Base-by-base conservation (phyloP, 1,140 invertebrate species). In the Heliconius melpomene region DNA sequence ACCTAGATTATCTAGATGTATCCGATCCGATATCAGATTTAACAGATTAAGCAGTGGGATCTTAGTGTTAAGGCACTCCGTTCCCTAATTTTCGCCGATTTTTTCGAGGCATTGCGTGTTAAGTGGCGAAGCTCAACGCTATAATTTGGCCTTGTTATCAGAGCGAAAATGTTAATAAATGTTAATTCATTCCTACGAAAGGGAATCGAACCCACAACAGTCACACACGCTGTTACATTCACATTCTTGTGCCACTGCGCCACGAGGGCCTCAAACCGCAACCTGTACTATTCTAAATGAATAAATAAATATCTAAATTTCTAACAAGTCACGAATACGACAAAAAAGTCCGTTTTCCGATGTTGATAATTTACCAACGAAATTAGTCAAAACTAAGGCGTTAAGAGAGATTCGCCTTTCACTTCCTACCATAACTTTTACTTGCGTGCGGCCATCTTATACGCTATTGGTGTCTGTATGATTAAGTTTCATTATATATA, bases 401-500 rank as follows among this genome's bases (percentile, higher is more conserved):
- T 78, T 77, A 74, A 46, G 75, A 82, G 81, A 82, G 81, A 82
- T 75, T 82, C 75, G 74, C 81, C 81, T 82, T 82, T 82, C 81
- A 82, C 81, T 79, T 50, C 66, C 71, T 57, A 77, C 78, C 78
- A 82, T 77, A 60, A 82, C 81, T 82, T 82, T 82, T 79, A 79
- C 81, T 79, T 74, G 75, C 74, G 77, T 77, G 38, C 74, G 73
- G 60, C 9, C 13, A 66, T 13, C 60, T 66, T 66, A 66, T 29
- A n/a, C 60, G 60, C 60, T 29, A 66, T 66, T 66, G 23, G 23
- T 1, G 26, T 8, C 60, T 66, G 26, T 66, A 29, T 16, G 23
- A 66, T 66, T 66, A 66, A 66, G 8, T 26, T 26, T 18, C 60
- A 26, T 29, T 66, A 66, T 66, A 66, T 66, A 66, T 66, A 66